Percentiles rank a stretch among this genome's conserved stretches.
phyloP scores from a whole-genome alignment of 2,113 vertebrate genomes.

The Toxotes chatareus region DNA sequence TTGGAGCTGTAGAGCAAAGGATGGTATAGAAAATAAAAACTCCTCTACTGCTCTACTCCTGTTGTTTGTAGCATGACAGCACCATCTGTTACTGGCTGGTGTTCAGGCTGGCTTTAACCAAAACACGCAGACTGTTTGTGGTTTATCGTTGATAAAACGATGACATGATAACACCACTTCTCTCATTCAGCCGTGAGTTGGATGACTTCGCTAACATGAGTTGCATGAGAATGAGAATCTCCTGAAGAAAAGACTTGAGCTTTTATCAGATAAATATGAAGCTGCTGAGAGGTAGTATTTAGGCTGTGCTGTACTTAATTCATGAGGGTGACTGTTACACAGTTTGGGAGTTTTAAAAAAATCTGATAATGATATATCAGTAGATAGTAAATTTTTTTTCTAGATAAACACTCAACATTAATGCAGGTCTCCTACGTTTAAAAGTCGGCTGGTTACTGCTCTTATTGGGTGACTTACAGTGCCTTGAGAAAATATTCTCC shows the following conservation, averaged over 20 bases:
- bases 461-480: no score
- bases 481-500: no score
- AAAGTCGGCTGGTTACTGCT: no score
- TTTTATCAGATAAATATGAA: constrained; percentile 11
- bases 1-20: constrained; percentile 26
- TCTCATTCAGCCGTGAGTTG: constrained; percentile 24
- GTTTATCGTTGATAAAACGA: constrained; percentile 54
- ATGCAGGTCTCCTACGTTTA: no score
- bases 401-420: no score
- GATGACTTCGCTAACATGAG: constrained; percentile 28
- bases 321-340: neutral
- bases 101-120: constrained; percentile 63
- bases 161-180: constrained; percentile 39
- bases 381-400: no score
- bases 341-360: neutral
- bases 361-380: no score
- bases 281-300: neutral
- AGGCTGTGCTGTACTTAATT: neutral
- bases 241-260: neutral
- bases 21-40: constrained; percentile 31
- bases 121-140: constrained; percentile 60
- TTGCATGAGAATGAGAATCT: constrained; percentile 18
- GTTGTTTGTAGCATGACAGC: constrained; percentile 69
- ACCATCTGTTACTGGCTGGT: constrained; percentile 78
- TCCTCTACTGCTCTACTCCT: constrained; percentile 42